Base-by-base conservation (phyloP, 2,888 invertebrate genomes). In the Hofmannophila pseudospretella region DNA sequence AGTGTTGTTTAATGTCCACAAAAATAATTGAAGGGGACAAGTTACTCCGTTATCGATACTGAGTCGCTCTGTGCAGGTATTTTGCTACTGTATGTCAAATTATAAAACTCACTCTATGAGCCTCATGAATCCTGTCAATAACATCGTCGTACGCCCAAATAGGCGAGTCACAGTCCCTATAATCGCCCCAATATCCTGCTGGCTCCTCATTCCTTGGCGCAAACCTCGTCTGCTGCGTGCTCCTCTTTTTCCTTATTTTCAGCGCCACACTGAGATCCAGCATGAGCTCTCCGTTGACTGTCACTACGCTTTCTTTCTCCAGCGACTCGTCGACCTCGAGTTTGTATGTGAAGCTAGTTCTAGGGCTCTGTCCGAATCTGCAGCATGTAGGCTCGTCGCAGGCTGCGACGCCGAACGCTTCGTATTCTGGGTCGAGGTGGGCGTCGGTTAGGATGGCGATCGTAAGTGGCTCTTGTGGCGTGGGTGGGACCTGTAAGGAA, bases 101-200 rank as follows among this genome's bases (percentile, higher is more conserved):
- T n/a, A n/a, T n/a, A n/a, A n/a, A n/a, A n/a, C 36, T 51, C 64
- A 90, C 90, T 67, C 73, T 58, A 54, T 91, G 90, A 11, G 79
- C 72, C 20, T 79, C 72, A 10, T 73, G 74, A 2, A 92, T 89
- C 36, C 91, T 90, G 8, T 90, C 75, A 43, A 96, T 77, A 14
- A 91, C 88, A 54, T 93, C 90, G 35, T 91, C 89, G 25, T 93
- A 87, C 0, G 92, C 88, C 67, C 92, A 89, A 77, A 89, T 78
- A 0, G 96, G 94, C 1, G 90, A 80, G 66, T 96, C 96, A 58
- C 96, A 96, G 37, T 89, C 78, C 35, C 92, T 88, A 51, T 93
- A 94, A 62, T 94, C 93, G 1, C 96, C 96, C 94, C 95, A 96
- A 52, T 84, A 90, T 0, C 95, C 95, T 0, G 96, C 95, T 0